Evolutionary conservation across 2,888 invertebrate genomes (phyloP).

Genomic region (Trilocha varians): DNA sequence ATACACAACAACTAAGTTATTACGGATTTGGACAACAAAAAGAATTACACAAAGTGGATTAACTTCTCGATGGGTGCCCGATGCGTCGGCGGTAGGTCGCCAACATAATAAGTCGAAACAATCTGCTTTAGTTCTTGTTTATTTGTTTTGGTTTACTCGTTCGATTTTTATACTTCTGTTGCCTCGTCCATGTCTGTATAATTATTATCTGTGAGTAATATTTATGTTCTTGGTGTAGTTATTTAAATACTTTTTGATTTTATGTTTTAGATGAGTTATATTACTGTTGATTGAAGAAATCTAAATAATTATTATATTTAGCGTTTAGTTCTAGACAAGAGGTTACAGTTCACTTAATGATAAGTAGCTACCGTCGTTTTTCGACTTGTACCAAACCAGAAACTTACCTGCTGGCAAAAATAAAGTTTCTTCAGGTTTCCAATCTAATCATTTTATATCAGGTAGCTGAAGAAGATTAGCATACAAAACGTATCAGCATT

Average conservation of each 20-base stretch:
- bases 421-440: no score
- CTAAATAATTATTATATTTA: no score
- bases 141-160: conserved; percentile 21
- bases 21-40: conserved; percentile 8
- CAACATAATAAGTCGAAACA: conserved; percentile 49
- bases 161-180: conserved; percentile 31
- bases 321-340: no score
- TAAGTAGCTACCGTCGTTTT: no score
- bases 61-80: conserved; percentile 6
- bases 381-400: no score
- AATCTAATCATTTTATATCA: no score
- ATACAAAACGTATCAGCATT: no score
- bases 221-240: not conserved
- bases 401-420: no score
- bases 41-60: conserved; percentile 4
- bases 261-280: no score
- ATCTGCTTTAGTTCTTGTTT: conserved; percentile 39
- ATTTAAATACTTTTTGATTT: not conserved
- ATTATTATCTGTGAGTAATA: conserved; percentile 13
- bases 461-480: no score
- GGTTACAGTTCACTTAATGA: no score
- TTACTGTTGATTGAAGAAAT: no score
- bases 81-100: conserved; percentile 40
- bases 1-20: not conserved
- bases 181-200: conserved; percentile 25